A percentile compares a stretch with the other conserved stretches of the same genome.
These are phyloP conservation scores for Motacilla alba DNA, from an alignment of 2,113 vertebrate species.

Conservation along the genomic window DNA sequence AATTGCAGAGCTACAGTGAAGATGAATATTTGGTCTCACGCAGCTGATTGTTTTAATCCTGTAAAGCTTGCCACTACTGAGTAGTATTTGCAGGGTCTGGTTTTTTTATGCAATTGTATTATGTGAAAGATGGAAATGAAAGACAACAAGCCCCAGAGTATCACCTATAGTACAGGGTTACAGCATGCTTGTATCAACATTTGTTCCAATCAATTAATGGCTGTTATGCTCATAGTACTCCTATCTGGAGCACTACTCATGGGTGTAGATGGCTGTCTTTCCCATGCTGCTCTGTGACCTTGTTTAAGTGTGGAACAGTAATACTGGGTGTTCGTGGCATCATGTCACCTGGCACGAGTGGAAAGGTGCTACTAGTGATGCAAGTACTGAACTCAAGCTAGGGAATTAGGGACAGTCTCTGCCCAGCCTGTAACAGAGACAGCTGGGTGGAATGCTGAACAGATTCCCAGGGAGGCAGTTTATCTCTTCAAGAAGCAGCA, in stretches of 20 bases:
- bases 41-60: background rate
- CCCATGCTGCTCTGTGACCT: background rate
- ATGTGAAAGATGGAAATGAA: background rate
- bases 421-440: background rate
- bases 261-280: background rate
- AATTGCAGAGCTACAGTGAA: background rate
- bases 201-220: constrained; percentile 4
- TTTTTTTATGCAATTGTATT: background rate
- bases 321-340: background rate
- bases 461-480: background rate
- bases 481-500: background rate
- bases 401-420: background rate
- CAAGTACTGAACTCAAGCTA: background rate
- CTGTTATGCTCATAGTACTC: background rate
- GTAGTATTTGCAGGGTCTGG: background rate
- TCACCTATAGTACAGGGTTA: background rate
- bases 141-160: background rate
- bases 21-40: background rate
- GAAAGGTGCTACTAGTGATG: background rate
- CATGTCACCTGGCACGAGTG: background rate
- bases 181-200: background rate
- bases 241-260: background rate
- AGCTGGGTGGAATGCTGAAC: background rate
- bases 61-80: background rate
- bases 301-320: background rate